Base-by-base conservation (phyloP, 2,113 vertebrate species). In the Dolichallabes microphthalmus region DNA sequence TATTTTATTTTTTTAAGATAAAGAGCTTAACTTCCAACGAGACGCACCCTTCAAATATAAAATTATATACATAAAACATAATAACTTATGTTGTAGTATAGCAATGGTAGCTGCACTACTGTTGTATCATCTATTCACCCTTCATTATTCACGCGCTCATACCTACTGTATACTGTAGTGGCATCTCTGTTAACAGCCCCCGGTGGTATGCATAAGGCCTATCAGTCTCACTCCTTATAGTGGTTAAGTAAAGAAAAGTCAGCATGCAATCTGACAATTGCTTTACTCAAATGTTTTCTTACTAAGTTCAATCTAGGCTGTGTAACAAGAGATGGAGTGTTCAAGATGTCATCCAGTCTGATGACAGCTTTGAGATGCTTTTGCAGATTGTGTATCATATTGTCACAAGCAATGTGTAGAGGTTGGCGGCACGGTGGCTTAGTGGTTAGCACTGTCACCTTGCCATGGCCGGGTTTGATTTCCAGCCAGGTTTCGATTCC, bases 281-380 rank as follows among this genome's bases (percentile, higher is more conserved):
- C 78, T 84, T 85, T 73, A 74, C 84, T 84, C 79, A 80, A 78
- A 73, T 85, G 60, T 80, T 88, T 88, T 82, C 76, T 87, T 88
- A 86, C 82, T 52, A 83, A 89, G 63, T 90, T 89, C 77, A 88
- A 66, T 88, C 82, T 89, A 83, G 79, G 15, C 85, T 82, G 71
- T 77, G 86, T 88, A 91, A 84, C 85, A 88, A 86, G 88, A 89
- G 88, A 84, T 80, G 77, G 86, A 87, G 81, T 53, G 80, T 82
- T 91, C 86, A 86, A 71, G 35, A 81, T 82, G 55, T 53, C 69
- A 71, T 84, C 82, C 55, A 69, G 82, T 82, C 85, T 84, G 82
- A 82, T 88, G 88, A 89, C 83, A 86, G 66, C 11, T 63, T 25
- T 63, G 10, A n/a, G 25, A n/a, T 10, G 9, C 0, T 68, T 14